Conservation (phyloP, 2,113 vertebrate species). For the Indicator maculatus region DNA sequence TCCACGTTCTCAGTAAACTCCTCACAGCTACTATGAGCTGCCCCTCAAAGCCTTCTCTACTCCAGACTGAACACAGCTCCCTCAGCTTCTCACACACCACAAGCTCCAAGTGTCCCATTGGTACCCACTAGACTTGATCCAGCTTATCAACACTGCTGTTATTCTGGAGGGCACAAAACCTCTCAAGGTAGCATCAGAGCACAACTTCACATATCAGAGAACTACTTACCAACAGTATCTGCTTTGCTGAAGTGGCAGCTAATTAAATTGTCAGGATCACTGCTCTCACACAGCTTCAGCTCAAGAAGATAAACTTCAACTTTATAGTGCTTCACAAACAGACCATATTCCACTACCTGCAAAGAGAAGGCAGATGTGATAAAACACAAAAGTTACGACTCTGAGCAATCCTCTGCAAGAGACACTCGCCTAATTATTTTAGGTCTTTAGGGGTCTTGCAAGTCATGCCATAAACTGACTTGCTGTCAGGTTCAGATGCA, state of each 20-base stretch:
- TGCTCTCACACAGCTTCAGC: constrained; percentile 92
- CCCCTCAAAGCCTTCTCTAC: background rate
- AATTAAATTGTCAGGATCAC: constrained; percentile 85
- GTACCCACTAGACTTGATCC: background rate
- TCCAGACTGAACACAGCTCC: background rate
- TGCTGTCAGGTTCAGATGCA: background rate
- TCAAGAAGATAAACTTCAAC: constrained; percentile 97
- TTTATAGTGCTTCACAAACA: constrained; percentile 98
- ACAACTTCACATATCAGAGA: background rate
- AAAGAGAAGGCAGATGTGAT: background rate
- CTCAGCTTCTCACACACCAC: background rate
- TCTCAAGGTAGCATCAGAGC: background rate
- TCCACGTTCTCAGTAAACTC: background rate
- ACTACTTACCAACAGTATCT: constrained; percentile 90
- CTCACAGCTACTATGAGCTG: fast-evolving
- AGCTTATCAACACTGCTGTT: background rate
- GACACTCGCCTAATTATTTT: background rate
- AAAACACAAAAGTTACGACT: background rate
- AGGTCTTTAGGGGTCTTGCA: background rate
- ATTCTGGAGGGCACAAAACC: background rate
- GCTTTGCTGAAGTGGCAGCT: constrained; percentile 95
- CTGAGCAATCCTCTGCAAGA: background rate
- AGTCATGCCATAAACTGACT: background rate
- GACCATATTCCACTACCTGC: constrained; percentile 95
- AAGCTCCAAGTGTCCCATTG: background rate